phyloP scores from a whole-genome alignment of 1,140 invertebrate species.

The Danaus melanippus region DNA sequence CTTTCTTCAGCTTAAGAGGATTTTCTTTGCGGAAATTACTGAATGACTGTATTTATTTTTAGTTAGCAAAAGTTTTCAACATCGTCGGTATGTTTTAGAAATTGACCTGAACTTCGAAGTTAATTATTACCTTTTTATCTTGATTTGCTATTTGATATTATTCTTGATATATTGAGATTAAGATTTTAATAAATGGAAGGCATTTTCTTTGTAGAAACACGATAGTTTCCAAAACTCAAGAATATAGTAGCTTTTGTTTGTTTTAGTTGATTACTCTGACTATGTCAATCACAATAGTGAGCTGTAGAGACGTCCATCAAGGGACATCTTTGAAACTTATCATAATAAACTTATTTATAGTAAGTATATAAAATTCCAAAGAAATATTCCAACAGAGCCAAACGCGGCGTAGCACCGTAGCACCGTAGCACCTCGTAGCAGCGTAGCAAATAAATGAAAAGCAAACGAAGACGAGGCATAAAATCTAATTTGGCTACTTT shows the following conservation, averaged over 20 bases:
- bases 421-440: conserved; percentile 18
- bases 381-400: neutral
- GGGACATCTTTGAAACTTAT: too few relatives aligned
- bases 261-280: too few relatives aligned
- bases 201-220: too few relatives aligned
- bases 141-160: too few relatives aligned
- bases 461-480: conserved; percentile 28
- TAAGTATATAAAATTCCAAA: too few relatives aligned
- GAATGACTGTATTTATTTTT: conserved; percentile 60
- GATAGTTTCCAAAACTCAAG: too few relatives aligned
- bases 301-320: too few relatives aligned
- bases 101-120: conserved; percentile 23
- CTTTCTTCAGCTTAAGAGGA: conserved; percentile 65
- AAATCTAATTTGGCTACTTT: conserved; percentile 50
- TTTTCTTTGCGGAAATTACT: conserved; percentile 50
- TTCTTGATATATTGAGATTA: too few relatives aligned
- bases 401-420: conserved; percentile 23
- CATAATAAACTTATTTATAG: too few relatives aligned
- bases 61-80: conserved; percentile 41
- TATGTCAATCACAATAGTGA: too few relatives aligned
- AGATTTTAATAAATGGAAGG: too few relatives aligned
- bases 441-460: conserved; percentile 9
- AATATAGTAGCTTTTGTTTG: too few relatives aligned
- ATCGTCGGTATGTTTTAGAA: conserved; percentile 34
- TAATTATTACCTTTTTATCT: neutral